A percentile compares a stretch with the other conserved stretches of the same genome.
Evolutionary conservation across 2,888 invertebrate species (phyloP).

Genomic region (Apoda limacodes): DNA sequence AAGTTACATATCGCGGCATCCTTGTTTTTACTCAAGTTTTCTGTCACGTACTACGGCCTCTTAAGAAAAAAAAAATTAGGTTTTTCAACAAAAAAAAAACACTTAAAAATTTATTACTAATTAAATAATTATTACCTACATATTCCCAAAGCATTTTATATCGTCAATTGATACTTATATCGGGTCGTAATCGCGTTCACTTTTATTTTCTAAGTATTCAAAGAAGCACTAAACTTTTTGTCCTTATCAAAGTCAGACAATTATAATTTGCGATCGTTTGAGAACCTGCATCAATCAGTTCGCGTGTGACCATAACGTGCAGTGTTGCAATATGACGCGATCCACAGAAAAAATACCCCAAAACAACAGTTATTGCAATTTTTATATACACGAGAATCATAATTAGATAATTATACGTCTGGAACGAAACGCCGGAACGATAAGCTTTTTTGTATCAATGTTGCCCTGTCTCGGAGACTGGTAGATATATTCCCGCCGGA

Average conservation of each 20-base stretch:
- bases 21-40: too few relatives aligned
- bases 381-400: slow-evolving; percentile 28
- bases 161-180: too few relatives aligned
- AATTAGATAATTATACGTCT: slow-evolving; percentile 65
- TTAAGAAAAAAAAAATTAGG: too few relatives aligned
- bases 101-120: too few relatives aligned
- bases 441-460: slow-evolving; percentile 41
- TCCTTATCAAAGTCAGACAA: too few relatives aligned
- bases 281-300: slow-evolving; percentile 45
- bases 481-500: slow-evolving; percentile 47
- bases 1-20: too few relatives aligned
- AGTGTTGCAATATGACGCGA: slow-evolving; percentile 35
- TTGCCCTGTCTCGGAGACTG: slow-evolving; percentile 48
- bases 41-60: too few relatives aligned
- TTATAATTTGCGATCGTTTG: slow-evolving; percentile 56
- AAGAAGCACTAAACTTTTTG: too few relatives aligned
- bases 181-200: too few relatives aligned
- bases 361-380: slow-evolving; percentile 4
- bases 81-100: too few relatives aligned
- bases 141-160: too few relatives aligned
- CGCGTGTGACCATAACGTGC: slow-evolving; percentile 40
- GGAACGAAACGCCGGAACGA: slow-evolving; percentile 44
- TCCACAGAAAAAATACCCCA: slow-evolving; percentile 17
- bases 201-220: slow-evolving; percentile 36
- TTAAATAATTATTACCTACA: too few relatives aligned